These are phyloP conservation scores for Azorinus chamasolen DNA, from an alignment of 2,888 invertebrate species.

Conservation along the genomic window DNA sequence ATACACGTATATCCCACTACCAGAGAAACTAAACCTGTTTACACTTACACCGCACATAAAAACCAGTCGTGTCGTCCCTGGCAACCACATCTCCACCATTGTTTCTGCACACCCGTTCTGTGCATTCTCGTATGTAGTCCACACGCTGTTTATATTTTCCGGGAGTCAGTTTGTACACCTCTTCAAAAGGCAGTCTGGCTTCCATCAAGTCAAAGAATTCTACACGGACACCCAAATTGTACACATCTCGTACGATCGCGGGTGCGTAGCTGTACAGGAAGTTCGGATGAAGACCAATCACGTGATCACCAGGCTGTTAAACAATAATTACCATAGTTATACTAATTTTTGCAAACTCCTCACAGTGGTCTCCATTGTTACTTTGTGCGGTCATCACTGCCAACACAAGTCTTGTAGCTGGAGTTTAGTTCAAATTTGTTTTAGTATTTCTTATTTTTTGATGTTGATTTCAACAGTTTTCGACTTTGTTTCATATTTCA, in stretches of 20 bases:
- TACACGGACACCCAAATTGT: conserved; percentile 20
- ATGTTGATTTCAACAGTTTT: too few species aligned
- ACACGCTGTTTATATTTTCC: conserved; percentile 34
- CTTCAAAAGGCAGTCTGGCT: conserved; percentile 15
- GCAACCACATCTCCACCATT: conserved; percentile 30
- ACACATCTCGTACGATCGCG: conserved; percentile 21
- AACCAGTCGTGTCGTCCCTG: conserved; percentile 40
- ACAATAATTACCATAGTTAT: too few species aligned
- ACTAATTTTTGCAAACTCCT: too few species aligned
- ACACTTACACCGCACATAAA: conserved; percentile 40
- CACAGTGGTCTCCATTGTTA: too few species aligned
- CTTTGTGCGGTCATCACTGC: too few species aligned
- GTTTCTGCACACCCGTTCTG: conserved; percentile 1
- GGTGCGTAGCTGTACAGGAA: conserved; percentile 55
- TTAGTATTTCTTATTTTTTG: too few species aligned
- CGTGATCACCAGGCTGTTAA: conserved; percentile 40
- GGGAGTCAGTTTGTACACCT: conserved; percentile 45
- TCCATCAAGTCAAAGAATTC: conserved; percentile 35
- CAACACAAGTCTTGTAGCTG: too few species aligned
- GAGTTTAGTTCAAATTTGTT: too few species aligned
- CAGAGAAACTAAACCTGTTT: not conserved
- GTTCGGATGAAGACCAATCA: conserved; percentile 48
- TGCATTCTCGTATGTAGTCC: conserved; percentile 27
- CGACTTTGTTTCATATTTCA: too few species aligned
- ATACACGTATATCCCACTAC: too few species aligned